Base-by-base conservation (phyloP, 2,888 invertebrate genomes). In the Orgyia antiqua region DNA sequence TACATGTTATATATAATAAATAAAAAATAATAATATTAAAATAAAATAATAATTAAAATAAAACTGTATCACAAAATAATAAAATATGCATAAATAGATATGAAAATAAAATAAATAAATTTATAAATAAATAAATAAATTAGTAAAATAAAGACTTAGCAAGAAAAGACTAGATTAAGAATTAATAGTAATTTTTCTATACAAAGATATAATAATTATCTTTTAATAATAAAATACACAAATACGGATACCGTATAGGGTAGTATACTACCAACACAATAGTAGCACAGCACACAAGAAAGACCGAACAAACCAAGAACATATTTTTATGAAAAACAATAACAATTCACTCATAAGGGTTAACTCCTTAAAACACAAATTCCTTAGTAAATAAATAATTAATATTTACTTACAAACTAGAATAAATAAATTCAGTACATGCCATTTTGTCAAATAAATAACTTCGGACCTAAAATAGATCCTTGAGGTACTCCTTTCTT, bases 241-340 rank as follows among this genome's bases (percentile, higher is more conserved):
- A 67, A 82, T 79, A 83, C 83, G 83, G 82, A 83, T 83, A 74
- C 83, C 84, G 82, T 84, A 83, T 67, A 71, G 60, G 67, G 64
- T 73, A 39, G 62, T 50, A 54, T 60, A 71, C 73, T 82, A 82
- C 82, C 82, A 79, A 78, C 63, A 68, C 79, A 78, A 76, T 48
- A 75, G 68, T 82, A 83, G 82, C 80, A 75, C 46, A 74, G 65
- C 6, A 15, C n/a, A 6, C 59, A 55, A 64, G 57, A 52, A 53
- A 64, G 65, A 63, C 57, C 78, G 80, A 78, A 82, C 80, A 83
- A 82, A 83, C 53, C 62, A 60, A 76, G 79, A 83, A 82, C 76
- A 63, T 49, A 63, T 67, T 72, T 60, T n/a, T 73, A 68, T 70
- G 63, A 67, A 77, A 75, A 80, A 78, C 74, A 76, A 59, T 51